A percentile compares a stretch with the other conserved stretches of the same genome.
phyloP scores from a whole-genome alignment of 2,888 invertebrate species.

The Lochmaea capreae region DNA sequence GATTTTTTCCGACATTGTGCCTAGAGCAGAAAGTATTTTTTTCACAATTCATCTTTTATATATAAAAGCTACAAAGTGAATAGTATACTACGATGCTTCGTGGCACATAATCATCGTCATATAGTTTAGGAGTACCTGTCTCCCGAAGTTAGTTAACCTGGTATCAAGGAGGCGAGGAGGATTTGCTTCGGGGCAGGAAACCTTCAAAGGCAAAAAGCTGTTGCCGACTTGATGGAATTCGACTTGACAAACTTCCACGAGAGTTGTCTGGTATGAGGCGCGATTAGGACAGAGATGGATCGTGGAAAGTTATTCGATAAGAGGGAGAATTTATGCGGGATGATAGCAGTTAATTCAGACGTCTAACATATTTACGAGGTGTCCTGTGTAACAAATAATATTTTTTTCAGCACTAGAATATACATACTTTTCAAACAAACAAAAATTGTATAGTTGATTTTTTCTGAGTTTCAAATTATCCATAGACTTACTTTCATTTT shows the following conservation, averaged over 20 bases:
- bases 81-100: constrained; percentile 8
- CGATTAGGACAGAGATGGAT: neutral
- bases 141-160: constrained; percentile 30
- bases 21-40: neutral
- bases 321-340: neutral
- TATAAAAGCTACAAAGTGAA: constrained; percentile 4
- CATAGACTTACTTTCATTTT: no score
- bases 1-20: neutral
- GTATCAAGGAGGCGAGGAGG: constrained; percentile 26
- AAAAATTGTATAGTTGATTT: no score
- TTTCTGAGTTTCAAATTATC: no score
- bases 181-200: constrained; percentile 19
- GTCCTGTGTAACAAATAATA: neutral
- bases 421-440: neutral
- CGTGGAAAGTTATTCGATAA: neutral
- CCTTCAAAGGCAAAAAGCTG: constrained; percentile 31
- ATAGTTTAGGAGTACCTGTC: constrained; percentile 11
- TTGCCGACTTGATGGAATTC: constrained; percentile 34
- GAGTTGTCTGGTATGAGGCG: constrained; percentile 1
- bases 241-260: constrained; percentile 24
- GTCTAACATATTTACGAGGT: neutral
- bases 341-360: neutral
- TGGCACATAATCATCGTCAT: neutral
- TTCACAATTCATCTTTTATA: neutral
- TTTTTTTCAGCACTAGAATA: neutral